phyloP scores from a whole-genome alignment of 2,113 vertebrate species.

The Esox niger region DNA sequence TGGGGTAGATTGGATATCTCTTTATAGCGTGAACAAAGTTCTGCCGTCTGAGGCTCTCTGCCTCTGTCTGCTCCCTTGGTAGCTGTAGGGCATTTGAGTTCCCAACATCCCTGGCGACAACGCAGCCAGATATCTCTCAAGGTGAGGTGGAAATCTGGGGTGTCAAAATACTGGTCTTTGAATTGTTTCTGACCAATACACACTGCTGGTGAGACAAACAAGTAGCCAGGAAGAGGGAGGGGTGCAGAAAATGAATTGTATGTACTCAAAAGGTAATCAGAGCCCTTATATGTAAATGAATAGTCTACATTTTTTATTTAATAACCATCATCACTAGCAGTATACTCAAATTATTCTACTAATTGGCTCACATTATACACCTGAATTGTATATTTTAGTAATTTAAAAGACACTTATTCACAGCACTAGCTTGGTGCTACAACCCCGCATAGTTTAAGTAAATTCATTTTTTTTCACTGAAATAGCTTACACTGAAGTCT shows the following conservation, averaged over 20 bases:
- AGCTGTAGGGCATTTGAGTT: conserved; percentile 68
- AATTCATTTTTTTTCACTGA: too few relatives aligned
- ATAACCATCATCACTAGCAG: too few relatives aligned
- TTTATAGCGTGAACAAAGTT: conserved; percentile 67
- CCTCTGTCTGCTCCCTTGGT: not conserved
- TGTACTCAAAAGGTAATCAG: too few relatives aligned
- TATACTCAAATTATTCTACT: too few relatives aligned
- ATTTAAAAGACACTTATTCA: too few relatives aligned
- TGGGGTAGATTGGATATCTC: conserved; percentile 68
- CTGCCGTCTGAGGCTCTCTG: conserved; percentile 23
- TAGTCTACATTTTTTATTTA: too few relatives aligned
- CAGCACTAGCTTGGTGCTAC: too few relatives aligned
- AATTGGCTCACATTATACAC: too few relatives aligned
- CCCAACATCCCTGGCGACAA: conserved; percentile 69
- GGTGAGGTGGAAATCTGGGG: conserved; percentile 63
- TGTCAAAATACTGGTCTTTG: conserved; percentile 74
- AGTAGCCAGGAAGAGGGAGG: not conserved
- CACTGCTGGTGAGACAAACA: conserved; percentile 37
- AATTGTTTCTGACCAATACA: conserved; percentile 61
- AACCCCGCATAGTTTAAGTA: too few relatives aligned
- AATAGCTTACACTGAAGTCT: too few relatives aligned
- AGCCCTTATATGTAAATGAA: too few relatives aligned
- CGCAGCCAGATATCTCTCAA: conserved; percentile 72
- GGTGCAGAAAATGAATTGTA: conserved; percentile 2
- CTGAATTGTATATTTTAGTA: too few relatives aligned